Evolutionary conservation across 2,797 vertebrate species (phyloP).

Genomic region (Iguana delicatissima): DNA sequence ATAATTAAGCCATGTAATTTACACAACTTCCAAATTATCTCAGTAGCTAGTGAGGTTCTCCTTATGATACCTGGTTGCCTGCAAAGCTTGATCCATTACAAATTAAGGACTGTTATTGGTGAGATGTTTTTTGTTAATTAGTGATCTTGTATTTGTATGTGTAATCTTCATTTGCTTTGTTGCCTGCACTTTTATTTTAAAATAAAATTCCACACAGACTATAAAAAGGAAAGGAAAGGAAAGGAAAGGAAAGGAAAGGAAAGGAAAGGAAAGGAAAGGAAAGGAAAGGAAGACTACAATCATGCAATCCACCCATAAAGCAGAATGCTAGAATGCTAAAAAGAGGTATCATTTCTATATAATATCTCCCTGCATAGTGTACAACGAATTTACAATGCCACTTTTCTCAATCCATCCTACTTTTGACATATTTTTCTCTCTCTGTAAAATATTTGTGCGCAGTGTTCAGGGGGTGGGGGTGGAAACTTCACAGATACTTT

Average conservation of each 20-base stretch:
- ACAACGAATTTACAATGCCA: conserved; percentile 42
- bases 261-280: too few relatives aligned
- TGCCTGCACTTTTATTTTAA: background rate
- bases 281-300: conserved; percentile 47
- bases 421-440: conserved; percentile 41
- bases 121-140: background rate
- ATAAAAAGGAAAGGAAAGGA: background rate
- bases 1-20: background rate
- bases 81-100: background rate
- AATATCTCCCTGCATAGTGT: conserved; percentile 25
- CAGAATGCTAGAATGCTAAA: conserved; percentile 24
- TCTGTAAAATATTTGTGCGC: background rate
- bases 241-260: too few relatives aligned
- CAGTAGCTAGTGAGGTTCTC: background rate
- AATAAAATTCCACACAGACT: background rate
- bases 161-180: background rate
- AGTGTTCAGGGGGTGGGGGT: background rate
- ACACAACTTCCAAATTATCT: background rate
- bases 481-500: conserved; percentile 56
- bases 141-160: background rate
- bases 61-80: background rate
- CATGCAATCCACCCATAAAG: conserved; percentile 46
- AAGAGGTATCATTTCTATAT: background rate
- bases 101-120: background rate
- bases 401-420: background rate